Evolutionary conservation across 2,797 vertebrate genomes (phyloP).

Genomic region (Lacerta agilis): DNA sequence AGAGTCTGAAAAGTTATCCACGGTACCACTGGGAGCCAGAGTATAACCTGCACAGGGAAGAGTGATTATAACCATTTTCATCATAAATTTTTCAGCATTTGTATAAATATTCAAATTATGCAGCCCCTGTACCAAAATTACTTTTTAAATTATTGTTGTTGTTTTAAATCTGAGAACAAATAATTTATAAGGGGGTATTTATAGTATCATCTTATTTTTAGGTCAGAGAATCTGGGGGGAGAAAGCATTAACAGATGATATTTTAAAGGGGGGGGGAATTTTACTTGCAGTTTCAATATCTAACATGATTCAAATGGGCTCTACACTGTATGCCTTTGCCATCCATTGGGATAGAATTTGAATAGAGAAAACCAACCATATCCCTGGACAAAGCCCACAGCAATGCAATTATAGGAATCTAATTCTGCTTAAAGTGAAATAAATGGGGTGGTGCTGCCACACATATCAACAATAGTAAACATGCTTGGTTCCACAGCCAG

Average conservation of each 20-base stretch:
- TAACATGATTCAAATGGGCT: background rate
- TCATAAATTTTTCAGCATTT: background rate
- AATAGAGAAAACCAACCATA: background rate
- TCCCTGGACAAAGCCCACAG: background rate
- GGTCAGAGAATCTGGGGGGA: background rate
- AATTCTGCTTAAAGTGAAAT: background rate
- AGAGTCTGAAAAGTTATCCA: slow-evolving; percentile 94
- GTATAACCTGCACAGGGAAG: slow-evolving; percentile 83
- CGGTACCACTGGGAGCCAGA: slow-evolving; percentile 84
- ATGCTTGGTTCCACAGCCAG: background rate
- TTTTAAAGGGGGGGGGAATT: background rate
- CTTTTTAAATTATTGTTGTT: background rate
- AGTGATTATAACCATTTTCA: background rate
- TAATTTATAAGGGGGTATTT: background rate
- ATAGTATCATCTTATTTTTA: background rate
- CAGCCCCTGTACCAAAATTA: background rate
- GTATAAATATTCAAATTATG: background rate
- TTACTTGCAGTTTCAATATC: background rate
- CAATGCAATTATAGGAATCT: background rate
- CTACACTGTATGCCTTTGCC: background rate
- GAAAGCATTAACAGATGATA: background rate
- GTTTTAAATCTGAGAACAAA: background rate
- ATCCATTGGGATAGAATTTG: background rate
- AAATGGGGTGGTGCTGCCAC: background rate
- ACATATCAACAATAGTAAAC: background rate